phyloP scores from a whole-genome alignment of 2,797 vertebrate species.

The Mus caroli region DNA sequence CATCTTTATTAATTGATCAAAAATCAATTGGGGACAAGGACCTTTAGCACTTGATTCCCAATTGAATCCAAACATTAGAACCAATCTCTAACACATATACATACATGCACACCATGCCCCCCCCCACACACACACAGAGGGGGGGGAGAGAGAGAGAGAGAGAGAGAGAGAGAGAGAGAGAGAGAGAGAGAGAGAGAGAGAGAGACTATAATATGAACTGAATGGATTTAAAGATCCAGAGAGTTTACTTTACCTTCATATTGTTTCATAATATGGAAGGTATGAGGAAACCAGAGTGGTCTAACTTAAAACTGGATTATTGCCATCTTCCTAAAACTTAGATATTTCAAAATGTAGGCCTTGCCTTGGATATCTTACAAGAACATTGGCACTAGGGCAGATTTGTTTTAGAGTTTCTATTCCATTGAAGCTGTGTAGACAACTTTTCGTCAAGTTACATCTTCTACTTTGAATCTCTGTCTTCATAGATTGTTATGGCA shows the following conservation, averaged over 20 bases:
- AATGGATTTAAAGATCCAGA: not conserved
- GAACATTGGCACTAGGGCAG: not conserved
- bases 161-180: too few relatives aligned
- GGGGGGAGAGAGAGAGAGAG: too few relatives aligned
- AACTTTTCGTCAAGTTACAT: not conserved
- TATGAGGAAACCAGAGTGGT: not conserved
- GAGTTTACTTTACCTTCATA: constrained; percentile 2
- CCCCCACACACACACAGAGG: too few relatives aligned
- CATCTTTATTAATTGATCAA: not conserved
- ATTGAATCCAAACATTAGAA: not conserved
- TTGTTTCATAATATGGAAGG: constrained; percentile 5
- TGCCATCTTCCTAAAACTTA: not conserved
- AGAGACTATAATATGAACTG: not conserved
- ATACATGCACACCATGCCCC: too few relatives aligned
- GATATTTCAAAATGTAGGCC: constrained; percentile 24
- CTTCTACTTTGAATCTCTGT: not conserved
- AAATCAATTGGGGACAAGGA: not conserved
- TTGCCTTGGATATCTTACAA: not conserved
- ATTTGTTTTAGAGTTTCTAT: constrained; percentile 27
- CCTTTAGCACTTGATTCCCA: not conserved
- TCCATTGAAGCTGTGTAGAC: not conserved
- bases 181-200: not conserved
- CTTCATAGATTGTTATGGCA: not conserved
- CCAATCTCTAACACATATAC: not conserved
- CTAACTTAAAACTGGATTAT: constrained; percentile 14